Evolutionary conservation across 2,113 vertebrate species (phyloP).

Genomic region (Silurus glanis): DNA sequence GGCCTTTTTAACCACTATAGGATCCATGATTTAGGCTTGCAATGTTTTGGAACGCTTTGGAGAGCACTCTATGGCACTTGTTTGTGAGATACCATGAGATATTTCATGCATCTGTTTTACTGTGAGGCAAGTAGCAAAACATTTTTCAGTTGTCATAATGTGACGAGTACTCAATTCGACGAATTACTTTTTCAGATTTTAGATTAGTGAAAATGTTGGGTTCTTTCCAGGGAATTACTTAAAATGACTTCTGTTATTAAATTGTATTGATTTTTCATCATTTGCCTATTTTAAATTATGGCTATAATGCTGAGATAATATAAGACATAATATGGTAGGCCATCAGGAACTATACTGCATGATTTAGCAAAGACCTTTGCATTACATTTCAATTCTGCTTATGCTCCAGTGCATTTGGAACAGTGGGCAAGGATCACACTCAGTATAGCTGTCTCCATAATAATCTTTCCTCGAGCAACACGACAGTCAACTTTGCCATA

Average conservation of each 20-base stretch:
- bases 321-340: conserved; percentile 70
- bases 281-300: conserved; percentile 71
- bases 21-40: too few species aligned
- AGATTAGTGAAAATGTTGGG: conserved; percentile 33
- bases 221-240: conserved; percentile 55
- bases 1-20: too few species aligned
- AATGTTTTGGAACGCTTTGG: too few species aligned
- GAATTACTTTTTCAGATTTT: conserved; percentile 13
- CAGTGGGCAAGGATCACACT: conserved; percentile 25
- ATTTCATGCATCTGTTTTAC: too few species aligned
- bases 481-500: conserved; percentile 47
- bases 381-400: conserved; percentile 73
- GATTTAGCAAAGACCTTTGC: conserved; percentile 70
- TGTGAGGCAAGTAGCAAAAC: too few species aligned
- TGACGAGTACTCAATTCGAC: too few species aligned
- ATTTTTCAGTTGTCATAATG: too few species aligned
- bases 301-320: conserved; percentile 68
- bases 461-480: conserved; percentile 54
- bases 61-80: too few species aligned
- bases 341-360: conserved; percentile 69
- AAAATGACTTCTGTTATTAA: conserved; percentile 62
- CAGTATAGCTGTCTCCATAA: conserved; percentile 60
- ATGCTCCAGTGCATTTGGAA: conserved; percentile 50
- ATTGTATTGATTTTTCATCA: conserved; percentile 70
- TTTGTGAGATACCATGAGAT: too few species aligned